Base-by-base conservation (phyloP, 1,140 invertebrate genomes). In the Coenobita brevimanus region DNA sequence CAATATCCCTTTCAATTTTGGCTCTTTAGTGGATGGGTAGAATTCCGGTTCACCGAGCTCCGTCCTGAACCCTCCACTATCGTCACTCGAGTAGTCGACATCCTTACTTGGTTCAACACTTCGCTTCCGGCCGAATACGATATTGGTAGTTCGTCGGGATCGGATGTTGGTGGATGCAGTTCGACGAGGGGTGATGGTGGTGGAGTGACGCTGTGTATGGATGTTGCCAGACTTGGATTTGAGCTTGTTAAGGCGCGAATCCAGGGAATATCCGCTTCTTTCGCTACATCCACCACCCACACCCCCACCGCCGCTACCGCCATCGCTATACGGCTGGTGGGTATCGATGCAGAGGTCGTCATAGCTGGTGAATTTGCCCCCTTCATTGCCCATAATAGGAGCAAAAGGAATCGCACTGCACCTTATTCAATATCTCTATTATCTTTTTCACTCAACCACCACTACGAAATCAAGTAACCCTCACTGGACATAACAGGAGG, bases 301-400 rank as follows among this genome's bases (percentile, higher is more conserved):
- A 13, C 54, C 46, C 13, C 82, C 30, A 13, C 67, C n/a, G n/a
- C n/a, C n/a, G n/a, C n/a, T n/a, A 50, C 17, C 46, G 6, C 6
- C 6, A 17, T 50, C 46, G 17, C 17, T 50, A 17, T 50, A 50
- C 17, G 46, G 46, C 17, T 50, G 46, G 15, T 60, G 71, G 54
- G 36, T 64, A 2, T 81, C 85, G 46, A 87, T 87, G 64, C 41
- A 87, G 13, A 87, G 78, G 78, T 87, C 76, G 60, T 87, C 85
- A 71, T 81, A 87, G 43, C 85, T 87, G n/a, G 85, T 87, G 46
- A 87, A 54, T 64, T 80, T 87, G 62, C 85, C 85, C 30, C 85
- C 85, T 41, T 87, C 85, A 87, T 87, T 87, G 62, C 85, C 85
- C 85, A 87, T 80, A 71, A 69, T 80, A 38, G n/a, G n/a, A n/a